phyloP scores from a whole-genome alignment of 2,797 vertebrate species.

The Brachyrhaphis roseni region DNA sequence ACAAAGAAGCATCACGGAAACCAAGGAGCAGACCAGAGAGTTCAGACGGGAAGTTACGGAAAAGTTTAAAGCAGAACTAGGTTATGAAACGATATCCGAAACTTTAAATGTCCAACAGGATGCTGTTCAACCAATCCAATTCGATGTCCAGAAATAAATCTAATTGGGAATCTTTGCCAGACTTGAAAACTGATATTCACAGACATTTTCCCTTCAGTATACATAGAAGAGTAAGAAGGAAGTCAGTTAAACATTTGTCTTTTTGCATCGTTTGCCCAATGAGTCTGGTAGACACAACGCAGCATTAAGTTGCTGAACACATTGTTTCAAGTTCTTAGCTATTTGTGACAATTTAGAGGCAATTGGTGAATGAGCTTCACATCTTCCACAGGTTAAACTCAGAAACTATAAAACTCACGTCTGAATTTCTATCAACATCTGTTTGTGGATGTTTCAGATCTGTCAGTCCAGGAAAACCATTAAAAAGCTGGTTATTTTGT shows the following conservation, averaged over 20 bases:
- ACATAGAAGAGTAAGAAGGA: neutral
- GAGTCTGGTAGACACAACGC: neutral
- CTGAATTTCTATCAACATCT: neutral
- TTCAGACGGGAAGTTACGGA: neutral
- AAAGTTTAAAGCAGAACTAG: neutral
- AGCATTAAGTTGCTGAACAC: neutral
- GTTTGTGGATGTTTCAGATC: neutral
- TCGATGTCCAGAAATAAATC: neutral
- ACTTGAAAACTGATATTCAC: neutral
- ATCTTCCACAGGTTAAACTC: neutral
- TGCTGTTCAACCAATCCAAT: no score
- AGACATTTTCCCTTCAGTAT: neutral
- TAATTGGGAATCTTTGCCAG: neutral
- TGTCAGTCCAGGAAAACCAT: neutral
- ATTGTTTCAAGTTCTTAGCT: neutral
- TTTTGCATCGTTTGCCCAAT: neutral
- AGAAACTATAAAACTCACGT: neutral
- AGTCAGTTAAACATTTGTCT: neutral
- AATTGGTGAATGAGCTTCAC: neutral
- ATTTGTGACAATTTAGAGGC: neutral
- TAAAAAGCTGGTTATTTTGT: neutral
- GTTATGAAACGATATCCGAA: neutral
- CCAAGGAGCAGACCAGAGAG: neutral
- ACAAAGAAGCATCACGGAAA: neutral
- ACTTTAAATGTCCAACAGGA: neutral